Percentiles rank a stretch among this genome's conserved stretches.
These are phyloP conservation scores for Drosophila affinis DNA, from an alignment of 2,888 invertebrate genomes.

Conservation along the genomic window DNA sequence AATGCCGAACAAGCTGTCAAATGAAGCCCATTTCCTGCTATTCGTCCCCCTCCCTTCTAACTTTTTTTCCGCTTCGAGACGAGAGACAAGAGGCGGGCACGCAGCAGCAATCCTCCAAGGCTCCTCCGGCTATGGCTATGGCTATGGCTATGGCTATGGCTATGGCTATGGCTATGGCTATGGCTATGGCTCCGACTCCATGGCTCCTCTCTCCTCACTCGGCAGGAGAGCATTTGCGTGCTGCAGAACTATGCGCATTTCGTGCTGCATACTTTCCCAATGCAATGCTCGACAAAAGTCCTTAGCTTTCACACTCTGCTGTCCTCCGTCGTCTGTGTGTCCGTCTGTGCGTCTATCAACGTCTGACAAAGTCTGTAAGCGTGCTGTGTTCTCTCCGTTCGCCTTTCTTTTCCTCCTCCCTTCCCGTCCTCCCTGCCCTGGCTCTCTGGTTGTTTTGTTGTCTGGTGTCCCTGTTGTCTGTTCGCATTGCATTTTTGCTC, in stretches of 20 bases:
- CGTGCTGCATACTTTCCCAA: constrained; percentile 53
- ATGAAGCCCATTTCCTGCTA: constrained; percentile 73
- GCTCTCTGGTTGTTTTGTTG: constrained; percentile 47
- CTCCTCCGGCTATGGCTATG: constrained; percentile 13
- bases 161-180: neutral
- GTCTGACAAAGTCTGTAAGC: constrained; percentile 70
- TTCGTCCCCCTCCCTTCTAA: constrained; percentile 19
- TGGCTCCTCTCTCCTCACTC: constrained; percentile 38
- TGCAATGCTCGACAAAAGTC: constrained; percentile 57
- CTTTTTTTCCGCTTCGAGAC: neutral
- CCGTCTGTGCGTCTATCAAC: constrained; percentile 62
- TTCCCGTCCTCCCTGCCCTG: constrained; percentile 15
- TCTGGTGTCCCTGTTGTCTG: constrained; percentile 24
- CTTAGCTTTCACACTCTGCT: constrained; percentile 66
- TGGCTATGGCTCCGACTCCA: no score
- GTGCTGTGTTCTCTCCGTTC: constrained; percentile 40
- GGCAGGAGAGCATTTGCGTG: constrained; percentile 48
- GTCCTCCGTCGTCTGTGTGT: constrained; percentile 23
- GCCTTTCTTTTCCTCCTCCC: constrained; percentile 3
- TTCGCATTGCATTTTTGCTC: constrained; percentile 67
- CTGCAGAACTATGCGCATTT: constrained; percentile 69
- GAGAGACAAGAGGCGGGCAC: constrained; percentile 32
- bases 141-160: no score
- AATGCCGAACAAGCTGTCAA: constrained; percentile 76
- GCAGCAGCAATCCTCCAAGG: constrained; percentile 30